Evolutionary conservation across 2,797 vertebrate species (phyloP).

Genomic region (Erethizon dorsatum): DNA sequence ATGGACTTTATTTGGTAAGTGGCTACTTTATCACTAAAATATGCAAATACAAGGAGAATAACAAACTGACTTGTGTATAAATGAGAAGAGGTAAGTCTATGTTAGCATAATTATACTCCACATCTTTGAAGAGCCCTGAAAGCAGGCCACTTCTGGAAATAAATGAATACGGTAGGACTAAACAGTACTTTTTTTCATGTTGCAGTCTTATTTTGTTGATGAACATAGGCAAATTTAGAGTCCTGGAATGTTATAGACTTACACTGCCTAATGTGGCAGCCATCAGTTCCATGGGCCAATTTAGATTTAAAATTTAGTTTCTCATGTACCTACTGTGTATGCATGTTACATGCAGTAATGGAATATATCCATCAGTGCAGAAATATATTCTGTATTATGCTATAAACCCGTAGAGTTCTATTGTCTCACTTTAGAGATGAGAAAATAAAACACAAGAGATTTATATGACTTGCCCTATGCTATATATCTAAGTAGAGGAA

Average conservation of each 20-base stretch:
- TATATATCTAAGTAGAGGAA: neutral
- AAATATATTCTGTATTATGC: neutral
- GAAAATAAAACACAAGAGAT: neutral
- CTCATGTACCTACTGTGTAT: neutral
- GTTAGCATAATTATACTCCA: neutral
- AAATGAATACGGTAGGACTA: neutral
- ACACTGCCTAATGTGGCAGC: neutral
- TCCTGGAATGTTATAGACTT: neutral
- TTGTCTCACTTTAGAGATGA: neutral
- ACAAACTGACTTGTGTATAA: neutral
- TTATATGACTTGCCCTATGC: neutral
- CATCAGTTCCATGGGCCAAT: neutral
- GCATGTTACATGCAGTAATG: neutral
- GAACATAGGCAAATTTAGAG: conserved; percentile 12
- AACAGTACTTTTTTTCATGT: neutral
- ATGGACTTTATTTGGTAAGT: conserved; percentile 18
- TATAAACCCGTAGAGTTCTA: neutral
- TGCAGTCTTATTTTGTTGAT: neutral
- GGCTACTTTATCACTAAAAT: neutral
- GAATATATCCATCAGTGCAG: neutral
- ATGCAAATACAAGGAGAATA: neutral
- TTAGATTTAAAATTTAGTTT: conserved; percentile 58
- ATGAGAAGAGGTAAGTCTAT: neutral
- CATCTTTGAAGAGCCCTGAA: neutral
- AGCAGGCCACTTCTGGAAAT: neutral